Conservation (phyloP, 2,797 vertebrate genomes). For the Onychomys torridus region DNA sequence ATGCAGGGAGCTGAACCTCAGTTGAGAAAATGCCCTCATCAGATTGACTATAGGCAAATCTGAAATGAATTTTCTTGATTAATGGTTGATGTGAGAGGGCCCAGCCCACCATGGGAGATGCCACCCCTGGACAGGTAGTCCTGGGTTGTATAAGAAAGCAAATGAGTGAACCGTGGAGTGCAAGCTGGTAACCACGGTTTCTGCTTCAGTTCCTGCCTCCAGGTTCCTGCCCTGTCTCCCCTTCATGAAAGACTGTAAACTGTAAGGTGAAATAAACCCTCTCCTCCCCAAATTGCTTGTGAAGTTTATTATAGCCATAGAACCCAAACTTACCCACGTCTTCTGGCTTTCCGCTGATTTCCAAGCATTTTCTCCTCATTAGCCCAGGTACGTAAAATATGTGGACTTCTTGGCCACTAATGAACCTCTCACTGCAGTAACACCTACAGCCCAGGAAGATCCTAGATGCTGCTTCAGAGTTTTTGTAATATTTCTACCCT, state of each 20-base stretch:
- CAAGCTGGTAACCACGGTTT: not conserved
- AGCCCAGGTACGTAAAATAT: not conserved
- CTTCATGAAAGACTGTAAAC: not conserved
- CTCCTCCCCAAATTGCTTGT: not conserved
- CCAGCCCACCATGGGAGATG: not conserved
- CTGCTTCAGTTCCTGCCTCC: not conserved
- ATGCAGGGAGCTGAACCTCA: not conserved
- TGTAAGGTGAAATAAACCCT: not conserved
- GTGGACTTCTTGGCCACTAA: not conserved
- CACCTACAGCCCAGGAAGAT: not conserved
- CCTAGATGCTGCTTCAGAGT: not conserved
- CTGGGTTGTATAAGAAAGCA: not conserved
- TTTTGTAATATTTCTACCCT: not conserved
- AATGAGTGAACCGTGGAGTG: not conserved
- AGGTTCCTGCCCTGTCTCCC: not conserved
- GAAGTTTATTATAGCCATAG: not conserved
- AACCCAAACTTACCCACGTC: not conserved
- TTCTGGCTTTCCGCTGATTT: not conserved
- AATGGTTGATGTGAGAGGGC: not conserved
- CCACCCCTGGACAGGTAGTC: not conserved
- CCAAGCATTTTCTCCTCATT: not conserved
- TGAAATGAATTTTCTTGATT: not conserved
- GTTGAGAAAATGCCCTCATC: not conserved
- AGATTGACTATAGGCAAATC: not conserved
- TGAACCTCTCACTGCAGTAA: not conserved